Evolutionary conservation across 2,888 invertebrate species (phyloP).

Genomic region (Leptopilina myrica): DNA sequence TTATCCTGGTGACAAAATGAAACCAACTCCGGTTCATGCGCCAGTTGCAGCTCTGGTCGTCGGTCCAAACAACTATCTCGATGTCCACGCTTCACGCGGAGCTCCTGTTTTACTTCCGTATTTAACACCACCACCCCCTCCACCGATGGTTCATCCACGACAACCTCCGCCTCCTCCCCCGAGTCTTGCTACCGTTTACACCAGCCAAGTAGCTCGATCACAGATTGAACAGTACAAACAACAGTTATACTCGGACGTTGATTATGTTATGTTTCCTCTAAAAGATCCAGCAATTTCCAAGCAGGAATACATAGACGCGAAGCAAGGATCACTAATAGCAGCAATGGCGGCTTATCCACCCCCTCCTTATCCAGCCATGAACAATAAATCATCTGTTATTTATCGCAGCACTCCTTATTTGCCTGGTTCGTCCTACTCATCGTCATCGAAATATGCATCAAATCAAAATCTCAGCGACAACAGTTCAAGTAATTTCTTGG

Average conservation of each 20-base stretch:
- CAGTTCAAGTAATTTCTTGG: constrained; percentile 64
- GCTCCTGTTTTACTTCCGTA: constrained; percentile 78
- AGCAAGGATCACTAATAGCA: constrained; percentile 86
- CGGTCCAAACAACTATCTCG: constrained; percentile 81
- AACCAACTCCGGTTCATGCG: constrained; percentile 74
- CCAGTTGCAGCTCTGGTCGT: constrained; percentile 80
- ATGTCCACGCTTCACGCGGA: constrained; percentile 80
- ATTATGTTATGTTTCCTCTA: constrained; percentile 93
- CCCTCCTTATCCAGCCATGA: constrained; percentile 77
- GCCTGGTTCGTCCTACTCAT: constrained; percentile 81
- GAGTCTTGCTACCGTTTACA: constrained; percentile 85
- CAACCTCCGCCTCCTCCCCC: constrained; percentile 83
- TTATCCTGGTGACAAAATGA: constrained; percentile 77
- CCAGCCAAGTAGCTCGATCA: constrained; percentile 83
- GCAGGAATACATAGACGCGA: constrained; percentile 93
- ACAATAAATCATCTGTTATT: constrained; percentile 83
- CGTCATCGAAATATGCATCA: constrained; percentile 86
- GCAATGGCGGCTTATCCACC: constrained; percentile 80
- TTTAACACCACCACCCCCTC: constrained; percentile 83
- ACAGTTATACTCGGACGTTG: constrained; percentile 93
- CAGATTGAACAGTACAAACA: constrained; percentile 93
- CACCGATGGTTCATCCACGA: constrained; percentile 78
- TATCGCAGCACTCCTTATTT: constrained; percentile 91
- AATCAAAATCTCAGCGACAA: constrained; percentile 83
- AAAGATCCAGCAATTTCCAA: constrained; percentile 93